Evolutionary conservation across 2,888 invertebrate species (phyloP).

Genomic region (Mythimna lalbum): DNA sequence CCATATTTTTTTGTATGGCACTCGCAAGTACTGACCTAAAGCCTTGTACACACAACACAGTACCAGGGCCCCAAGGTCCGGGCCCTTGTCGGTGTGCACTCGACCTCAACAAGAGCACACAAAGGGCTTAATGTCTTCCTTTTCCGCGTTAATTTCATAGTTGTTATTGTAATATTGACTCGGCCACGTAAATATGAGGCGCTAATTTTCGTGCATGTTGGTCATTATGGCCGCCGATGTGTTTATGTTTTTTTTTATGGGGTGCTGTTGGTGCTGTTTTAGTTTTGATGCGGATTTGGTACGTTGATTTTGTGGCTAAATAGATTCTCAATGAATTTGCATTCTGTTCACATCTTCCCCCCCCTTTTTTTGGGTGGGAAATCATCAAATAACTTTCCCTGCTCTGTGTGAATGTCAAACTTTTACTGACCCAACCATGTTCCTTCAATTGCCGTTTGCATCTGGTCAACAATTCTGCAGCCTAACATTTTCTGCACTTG

Average conservation of each 20-base stretch:
- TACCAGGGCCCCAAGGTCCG: constrained; percentile 56
- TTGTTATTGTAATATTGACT: constrained; percentile 62
- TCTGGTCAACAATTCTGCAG: too few relatives aligned
- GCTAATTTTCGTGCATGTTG: constrained; percentile 31
- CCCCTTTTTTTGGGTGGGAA: background rate
- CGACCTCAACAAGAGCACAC: constrained; percentile 59
- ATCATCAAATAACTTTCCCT: background rate
- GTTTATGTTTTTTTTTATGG: background rate
- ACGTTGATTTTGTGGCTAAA: background rate
- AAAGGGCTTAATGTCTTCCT: constrained; percentile 60
- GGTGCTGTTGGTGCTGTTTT: background rate
- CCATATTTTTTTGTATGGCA: constrained; percentile 21
- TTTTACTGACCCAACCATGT: background rate
- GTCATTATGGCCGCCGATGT: constrained; percentile 1
- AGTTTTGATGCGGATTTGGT: background rate
- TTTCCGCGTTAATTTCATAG: constrained; percentile 61
- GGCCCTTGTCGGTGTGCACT: constrained; percentile 59
- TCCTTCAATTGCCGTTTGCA: too few relatives aligned
- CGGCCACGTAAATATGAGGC: constrained; percentile 22
- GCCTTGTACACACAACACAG: constrained; percentile 56
- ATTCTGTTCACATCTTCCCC: background rate
- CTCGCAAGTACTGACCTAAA: constrained; percentile 47
- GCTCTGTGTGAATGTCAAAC: too few relatives aligned
- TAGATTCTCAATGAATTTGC: too few relatives aligned
- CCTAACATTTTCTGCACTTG: too few relatives aligned